These are phyloP conservation scores for Heliconius erato DNA, from an alignment of 2,888 invertebrate species.

Conservation along the genomic window DNA sequence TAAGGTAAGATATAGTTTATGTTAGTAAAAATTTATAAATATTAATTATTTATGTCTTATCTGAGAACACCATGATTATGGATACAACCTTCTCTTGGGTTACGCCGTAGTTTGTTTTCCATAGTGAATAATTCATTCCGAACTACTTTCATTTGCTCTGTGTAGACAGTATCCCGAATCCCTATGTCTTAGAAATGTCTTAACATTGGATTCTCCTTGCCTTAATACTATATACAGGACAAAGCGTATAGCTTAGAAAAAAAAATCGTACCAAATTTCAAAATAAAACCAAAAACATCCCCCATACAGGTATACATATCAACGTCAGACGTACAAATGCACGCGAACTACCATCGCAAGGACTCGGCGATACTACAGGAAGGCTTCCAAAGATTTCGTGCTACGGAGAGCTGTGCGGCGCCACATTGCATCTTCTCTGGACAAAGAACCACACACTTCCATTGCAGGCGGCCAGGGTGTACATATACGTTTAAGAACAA, in stretches of 20 bases:
- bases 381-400: constrained; percentile 98
- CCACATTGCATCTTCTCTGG: constrained; percentile 96
- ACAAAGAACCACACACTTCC: constrained; percentile 98
- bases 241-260: no score
- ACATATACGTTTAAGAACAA: constrained; percentile 99
- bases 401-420: constrained; percentile 97
- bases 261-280: no score
- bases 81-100: no score
- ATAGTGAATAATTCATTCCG: no score
- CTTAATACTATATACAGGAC: no score
- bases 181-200: no score
- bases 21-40: neutral
- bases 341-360: constrained; percentile 99
- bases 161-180: no score
- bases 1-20: constrained; percentile 83
- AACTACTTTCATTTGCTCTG: no score
- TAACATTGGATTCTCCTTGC: no score
- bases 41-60: neutral
- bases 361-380: constrained; percentile 99
- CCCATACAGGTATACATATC: constrained; percentile 93
- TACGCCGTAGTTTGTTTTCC: no score
- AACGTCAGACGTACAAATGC: constrained; percentile 99
- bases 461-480: constrained; percentile 96
- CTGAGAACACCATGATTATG: no score
- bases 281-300: neutral